Evolutionary conservation across 1,140 invertebrate species (phyloP).

Genomic region (Aphis craccivora): DNA sequence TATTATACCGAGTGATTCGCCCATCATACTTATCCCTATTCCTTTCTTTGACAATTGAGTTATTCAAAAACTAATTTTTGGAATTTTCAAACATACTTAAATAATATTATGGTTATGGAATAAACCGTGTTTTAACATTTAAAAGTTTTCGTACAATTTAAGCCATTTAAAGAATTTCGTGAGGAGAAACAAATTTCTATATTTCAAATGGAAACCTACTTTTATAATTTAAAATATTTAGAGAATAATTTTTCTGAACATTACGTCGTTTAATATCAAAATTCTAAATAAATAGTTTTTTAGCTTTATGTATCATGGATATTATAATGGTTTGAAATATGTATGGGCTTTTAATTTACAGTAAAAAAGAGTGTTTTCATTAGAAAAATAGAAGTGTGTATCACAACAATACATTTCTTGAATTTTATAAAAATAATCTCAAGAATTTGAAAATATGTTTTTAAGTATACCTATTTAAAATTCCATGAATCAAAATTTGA

Average conservation of each 20-base stretch:
- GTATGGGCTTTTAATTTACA: no score
- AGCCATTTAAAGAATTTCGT: no score
- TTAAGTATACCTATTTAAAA: background rate
- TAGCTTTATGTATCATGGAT: no score
- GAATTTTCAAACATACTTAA: background rate
- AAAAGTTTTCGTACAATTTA: background rate
- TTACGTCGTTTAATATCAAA: background rate
- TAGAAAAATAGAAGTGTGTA: no score
- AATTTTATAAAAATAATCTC: no score
- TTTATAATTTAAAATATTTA: background rate
- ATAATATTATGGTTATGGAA: no score
- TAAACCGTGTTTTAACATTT: background rate
- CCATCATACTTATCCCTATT: background rate
- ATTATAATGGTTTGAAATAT: no score
- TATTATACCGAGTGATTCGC: background rate
- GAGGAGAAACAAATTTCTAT: no score
- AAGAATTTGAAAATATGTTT: background rate
- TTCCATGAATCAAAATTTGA: background rate
- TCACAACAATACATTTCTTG: no score
- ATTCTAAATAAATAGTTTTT: background rate
- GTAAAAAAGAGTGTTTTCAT: no score
- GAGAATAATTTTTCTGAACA: background rate
- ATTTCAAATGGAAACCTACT: no score
- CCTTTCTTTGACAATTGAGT: background rate
- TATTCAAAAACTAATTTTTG: background rate